phyloP scores from a whole-genome alignment of 2,888 invertebrate genomes.

The Digitonthophagus gazella region DNA sequence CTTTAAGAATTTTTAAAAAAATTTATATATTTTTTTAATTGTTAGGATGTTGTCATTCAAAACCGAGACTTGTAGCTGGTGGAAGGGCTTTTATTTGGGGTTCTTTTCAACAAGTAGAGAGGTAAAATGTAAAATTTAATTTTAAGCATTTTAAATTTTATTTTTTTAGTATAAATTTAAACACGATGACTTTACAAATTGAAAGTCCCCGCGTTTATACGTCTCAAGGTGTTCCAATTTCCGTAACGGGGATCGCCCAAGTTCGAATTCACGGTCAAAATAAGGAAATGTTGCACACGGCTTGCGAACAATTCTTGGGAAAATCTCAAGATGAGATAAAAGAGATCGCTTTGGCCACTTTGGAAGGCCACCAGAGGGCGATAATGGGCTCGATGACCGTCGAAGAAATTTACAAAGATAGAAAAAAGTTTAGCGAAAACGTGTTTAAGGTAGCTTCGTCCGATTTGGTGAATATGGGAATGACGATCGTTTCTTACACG shows the following conservation, averaged over 20 bases:
- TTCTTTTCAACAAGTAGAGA: slow-evolving; percentile 55
- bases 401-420: slow-evolving; percentile 88
- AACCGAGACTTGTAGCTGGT: slow-evolving; percentile 85
- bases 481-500: slow-evolving; percentile 87
- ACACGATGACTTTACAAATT: slow-evolving; percentile 91
- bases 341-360: slow-evolving; percentile 79
- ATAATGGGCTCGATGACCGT: slow-evolving; percentile 93
- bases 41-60: slow-evolving; percentile 74
- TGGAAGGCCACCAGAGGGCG: slow-evolving; percentile 87
- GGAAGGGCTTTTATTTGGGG: slow-evolving; percentile 83
- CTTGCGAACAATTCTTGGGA: slow-evolving; percentile 86
- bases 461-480: slow-evolving; percentile 89
- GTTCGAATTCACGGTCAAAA: slow-evolving; percentile 82
- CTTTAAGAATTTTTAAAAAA: no score
- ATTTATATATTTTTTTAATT: slow-evolving; percentile 14
- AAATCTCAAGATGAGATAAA: slow-evolving; percentile 80
- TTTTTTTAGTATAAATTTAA: slow-evolving; percentile 74
- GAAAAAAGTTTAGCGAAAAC: slow-evolving; percentile 86
- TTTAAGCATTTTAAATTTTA: neutral
- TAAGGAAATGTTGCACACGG: slow-evolving; percentile 77
- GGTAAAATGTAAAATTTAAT: slow-evolving; percentile 14
- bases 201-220: slow-evolving; percentile 91
- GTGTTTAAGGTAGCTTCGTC: slow-evolving; percentile 89
- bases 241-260: slow-evolving; percentile 84
- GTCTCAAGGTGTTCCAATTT: slow-evolving; percentile 88